Evolutionary conservation across 2,888 invertebrate species (phyloP), one percentile per base, ranked within the genome.

Genomic region (Diarsia dahlii): DNA sequence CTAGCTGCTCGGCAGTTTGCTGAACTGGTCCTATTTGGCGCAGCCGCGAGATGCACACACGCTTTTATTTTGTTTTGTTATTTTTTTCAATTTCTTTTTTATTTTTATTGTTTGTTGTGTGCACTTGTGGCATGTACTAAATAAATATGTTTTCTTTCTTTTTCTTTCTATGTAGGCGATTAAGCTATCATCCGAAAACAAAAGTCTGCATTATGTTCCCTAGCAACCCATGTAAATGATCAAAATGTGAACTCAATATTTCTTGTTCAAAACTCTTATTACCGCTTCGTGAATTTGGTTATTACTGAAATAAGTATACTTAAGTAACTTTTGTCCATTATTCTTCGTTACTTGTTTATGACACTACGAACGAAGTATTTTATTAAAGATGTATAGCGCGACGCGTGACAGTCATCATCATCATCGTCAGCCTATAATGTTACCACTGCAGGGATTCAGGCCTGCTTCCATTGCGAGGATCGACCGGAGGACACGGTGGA

Each of bases 201-300:
- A 77, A 45, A 50, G 15, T 23, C 6, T 9, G 3, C 64, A 23
- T 13, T 52, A 52, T 60, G 58, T 18, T 20, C 2, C 52, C 18
- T 34, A 64, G 45, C 52, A 3, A 58, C 12, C 23, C 4, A 4
- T 15, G 8, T 56, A 65, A 10, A 10, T 50, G 15, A 45, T 58
- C 8, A 63, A 67, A 20, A 67, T 62, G 60, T 18, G 13, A 39
- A n/a, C 3, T 23, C 34, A 34, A 62, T 34, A 20, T 58, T 58
- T 20, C 60, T 69, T 62, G 13, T 50, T 70, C 34, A 39, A 54
- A 76, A 58, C 2, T 68, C 20, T 18, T 48, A 39, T 28, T 48
- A 56, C 9, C 1, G 6, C 8, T 56, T 23, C 46, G 3, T 34
- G 12, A 5, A 34, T 52, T 76, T 34, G 2, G 50, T 28, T 48